phyloP scores from a whole-genome alignment of 2,888 invertebrate genomes.

The Piscicola geometra region DNA sequence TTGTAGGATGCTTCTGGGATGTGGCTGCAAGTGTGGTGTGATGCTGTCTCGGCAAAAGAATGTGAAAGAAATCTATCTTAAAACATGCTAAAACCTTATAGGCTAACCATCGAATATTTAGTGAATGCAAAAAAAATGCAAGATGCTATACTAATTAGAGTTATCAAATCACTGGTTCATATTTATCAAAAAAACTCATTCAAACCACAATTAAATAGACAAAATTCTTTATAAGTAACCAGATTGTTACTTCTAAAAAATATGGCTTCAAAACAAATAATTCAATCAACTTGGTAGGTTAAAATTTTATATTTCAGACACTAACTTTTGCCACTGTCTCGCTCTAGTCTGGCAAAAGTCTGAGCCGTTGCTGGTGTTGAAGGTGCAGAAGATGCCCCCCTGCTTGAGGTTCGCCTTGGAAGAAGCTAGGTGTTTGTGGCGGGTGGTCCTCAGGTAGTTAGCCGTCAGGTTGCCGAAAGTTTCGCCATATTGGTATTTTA shows the following conservation, averaged over 20 bases:
- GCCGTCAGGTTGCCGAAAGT: neutral
- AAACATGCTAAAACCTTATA: too few species aligned
- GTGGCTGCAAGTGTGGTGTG: too few species aligned
- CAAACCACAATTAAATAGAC: too few species aligned
- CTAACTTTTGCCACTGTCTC: neutral
- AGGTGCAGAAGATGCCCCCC: neutral
- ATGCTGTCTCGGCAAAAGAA: too few species aligned
- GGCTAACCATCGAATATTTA: too few species aligned
- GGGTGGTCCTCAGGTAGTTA: neutral
- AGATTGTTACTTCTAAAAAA: too few species aligned
- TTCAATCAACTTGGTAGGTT: neutral
- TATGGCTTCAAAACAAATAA: neutral
- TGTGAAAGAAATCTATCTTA: too few species aligned
- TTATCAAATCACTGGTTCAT: too few species aligned
- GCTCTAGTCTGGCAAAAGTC: neutral
- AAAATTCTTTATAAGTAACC: too few species aligned
- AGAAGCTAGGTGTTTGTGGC: neutral
- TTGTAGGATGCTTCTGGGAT: neutral
- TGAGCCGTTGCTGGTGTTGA: neutral
- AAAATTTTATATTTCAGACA: neutral
- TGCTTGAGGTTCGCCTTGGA: neutral
- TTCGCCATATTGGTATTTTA: neutral
- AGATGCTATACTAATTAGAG: too few species aligned
- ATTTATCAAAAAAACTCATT: too few species aligned
- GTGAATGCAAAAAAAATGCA: too few species aligned